phyloP scores from a whole-genome alignment of 1,140 invertebrate genomes.

The Bombus ignitus region DNA sequence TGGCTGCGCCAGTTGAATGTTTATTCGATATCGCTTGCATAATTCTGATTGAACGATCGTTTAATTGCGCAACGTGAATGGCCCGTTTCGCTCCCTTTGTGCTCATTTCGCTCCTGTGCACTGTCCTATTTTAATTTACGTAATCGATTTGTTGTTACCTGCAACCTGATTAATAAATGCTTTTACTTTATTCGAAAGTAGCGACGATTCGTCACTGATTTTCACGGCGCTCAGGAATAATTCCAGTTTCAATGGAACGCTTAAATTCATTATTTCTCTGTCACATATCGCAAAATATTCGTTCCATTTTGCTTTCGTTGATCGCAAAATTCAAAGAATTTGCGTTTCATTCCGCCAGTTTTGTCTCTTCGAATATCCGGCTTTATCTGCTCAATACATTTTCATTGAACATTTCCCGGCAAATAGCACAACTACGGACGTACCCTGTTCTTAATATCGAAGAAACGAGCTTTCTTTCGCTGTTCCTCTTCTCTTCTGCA shows the following conservation, averaged over 20 bases:
- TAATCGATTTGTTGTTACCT: neutral
- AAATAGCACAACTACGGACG: neutral
- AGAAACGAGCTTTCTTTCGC: neutral
- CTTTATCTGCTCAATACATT: neutral
- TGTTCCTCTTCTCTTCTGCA: neutral
- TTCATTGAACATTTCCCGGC: neutral
- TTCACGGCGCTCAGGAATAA: neutral
- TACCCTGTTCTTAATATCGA: neutral
- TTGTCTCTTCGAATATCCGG: neutral
- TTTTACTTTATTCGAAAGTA: conserved; percentile 18
- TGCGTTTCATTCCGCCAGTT: neutral
- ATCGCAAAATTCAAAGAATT: neutral
- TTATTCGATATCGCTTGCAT: neutral
- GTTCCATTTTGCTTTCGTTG: neutral
- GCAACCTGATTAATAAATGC: neutral
- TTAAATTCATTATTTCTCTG: conserved; percentile 11
- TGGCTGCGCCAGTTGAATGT: neutral
- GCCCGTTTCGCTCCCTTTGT: neutral
- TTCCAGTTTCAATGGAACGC: neutral
- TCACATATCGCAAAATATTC: neutral
- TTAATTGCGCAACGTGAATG: conserved; percentile 16
- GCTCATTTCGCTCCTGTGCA: neutral
- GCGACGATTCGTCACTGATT: conserved; percentile 17
- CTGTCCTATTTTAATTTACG: conserved; percentile 6
- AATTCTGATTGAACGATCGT: conserved; percentile 20